These are phyloP conservation scores for Anaspis maculata DNA, from an alignment of 2,888 invertebrate genomes.

Conservation along the genomic window DNA sequence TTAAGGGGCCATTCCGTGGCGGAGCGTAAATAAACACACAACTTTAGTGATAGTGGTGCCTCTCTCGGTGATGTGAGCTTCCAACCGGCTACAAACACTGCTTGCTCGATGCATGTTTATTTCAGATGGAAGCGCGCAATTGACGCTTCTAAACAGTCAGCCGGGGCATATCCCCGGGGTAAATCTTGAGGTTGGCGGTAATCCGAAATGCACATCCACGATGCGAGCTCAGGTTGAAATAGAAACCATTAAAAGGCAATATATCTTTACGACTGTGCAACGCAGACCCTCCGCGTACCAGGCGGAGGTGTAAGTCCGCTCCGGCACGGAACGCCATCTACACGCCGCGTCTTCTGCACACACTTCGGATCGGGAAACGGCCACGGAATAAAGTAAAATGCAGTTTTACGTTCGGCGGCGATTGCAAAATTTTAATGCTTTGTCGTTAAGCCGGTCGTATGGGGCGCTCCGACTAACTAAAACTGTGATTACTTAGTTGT, in stretches of 20 bases:
- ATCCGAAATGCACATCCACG: conserved; percentile 3
- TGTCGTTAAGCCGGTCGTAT: conserved; percentile 31
- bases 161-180: conserved; percentile 6
- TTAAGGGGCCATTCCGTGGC: too few species aligned
- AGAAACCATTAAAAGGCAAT: conserved; percentile 34
- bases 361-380: conserved; percentile 17
- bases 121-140: too few species aligned
- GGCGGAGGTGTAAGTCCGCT: conserved; percentile 6
- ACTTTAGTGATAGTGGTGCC: too few species aligned
- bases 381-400: conserved; percentile 27
- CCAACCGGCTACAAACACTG: too few species aligned
- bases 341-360: conserved; percentile 1
- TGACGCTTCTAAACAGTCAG: too few species aligned
- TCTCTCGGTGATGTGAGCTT: too few species aligned
- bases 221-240: conserved; percentile 32
- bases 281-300: conserved; percentile 13
- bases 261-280: conserved; percentile 33
- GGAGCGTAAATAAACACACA: too few species aligned
- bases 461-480: conserved; percentile 26
- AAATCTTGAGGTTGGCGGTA: conserved; percentile 8
- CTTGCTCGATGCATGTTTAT: too few species aligned
- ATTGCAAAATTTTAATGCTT: conserved; percentile 35
- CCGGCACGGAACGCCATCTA: neutral
- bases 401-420: conserved; percentile 30
- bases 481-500: conserved; percentile 35